Evolutionary conservation across 2,888 invertebrate species (phyloP).

Genomic region (Cerceris ruficornis): DNA sequence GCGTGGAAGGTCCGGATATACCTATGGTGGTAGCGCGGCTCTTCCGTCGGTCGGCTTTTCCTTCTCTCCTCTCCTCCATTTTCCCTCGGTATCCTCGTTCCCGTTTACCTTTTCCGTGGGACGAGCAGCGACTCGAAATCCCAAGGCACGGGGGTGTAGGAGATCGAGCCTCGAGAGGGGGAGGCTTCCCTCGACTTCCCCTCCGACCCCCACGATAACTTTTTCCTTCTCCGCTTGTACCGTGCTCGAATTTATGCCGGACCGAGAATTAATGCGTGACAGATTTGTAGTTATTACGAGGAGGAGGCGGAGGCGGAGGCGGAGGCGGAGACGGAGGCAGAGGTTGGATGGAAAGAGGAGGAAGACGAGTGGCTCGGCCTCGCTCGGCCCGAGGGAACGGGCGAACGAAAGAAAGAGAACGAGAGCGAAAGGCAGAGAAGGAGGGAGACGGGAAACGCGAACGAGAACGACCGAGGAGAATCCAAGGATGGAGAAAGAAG

Average conservation of each 20-base stretch:
- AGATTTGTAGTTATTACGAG: slow-evolving; percentile 81
- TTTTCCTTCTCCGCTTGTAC: slow-evolving; percentile 76
- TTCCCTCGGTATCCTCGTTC: background rate
- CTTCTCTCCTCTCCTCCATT: background rate
- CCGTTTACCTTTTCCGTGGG: slow-evolving; percentile 37
- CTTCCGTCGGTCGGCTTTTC: background rate
- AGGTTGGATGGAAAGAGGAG: slow-evolving; percentile 67
- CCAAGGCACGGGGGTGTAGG: slow-evolving; percentile 32
- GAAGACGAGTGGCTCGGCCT: slow-evolving; percentile 73
- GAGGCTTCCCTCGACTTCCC: slow-evolving; percentile 36
- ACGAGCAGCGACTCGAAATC: slow-evolving; percentile 48
- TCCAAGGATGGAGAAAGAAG: slow-evolving; percentile 28
- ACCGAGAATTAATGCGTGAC: slow-evolving; percentile 81
- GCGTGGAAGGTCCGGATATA: no score
- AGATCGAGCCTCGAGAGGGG: background rate
- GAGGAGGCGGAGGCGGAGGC: slow-evolving; percentile 69
- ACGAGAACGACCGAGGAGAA: slow-evolving; percentile 30
- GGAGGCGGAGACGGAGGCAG: slow-evolving; percentile 55
- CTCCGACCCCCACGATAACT: slow-evolving; percentile 73
- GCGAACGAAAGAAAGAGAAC: slow-evolving; percentile 51
- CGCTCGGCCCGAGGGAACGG: slow-evolving; percentile 70
- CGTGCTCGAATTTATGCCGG: slow-evolving; percentile 80
- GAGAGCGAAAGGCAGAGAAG: slow-evolving; percentile 41
- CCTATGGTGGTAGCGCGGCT: background rate
- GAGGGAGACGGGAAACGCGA: slow-evolving; percentile 45